Conservation (phyloP, 1,140 invertebrate genomes). For the Polypedilum vanderplanki region DNA sequence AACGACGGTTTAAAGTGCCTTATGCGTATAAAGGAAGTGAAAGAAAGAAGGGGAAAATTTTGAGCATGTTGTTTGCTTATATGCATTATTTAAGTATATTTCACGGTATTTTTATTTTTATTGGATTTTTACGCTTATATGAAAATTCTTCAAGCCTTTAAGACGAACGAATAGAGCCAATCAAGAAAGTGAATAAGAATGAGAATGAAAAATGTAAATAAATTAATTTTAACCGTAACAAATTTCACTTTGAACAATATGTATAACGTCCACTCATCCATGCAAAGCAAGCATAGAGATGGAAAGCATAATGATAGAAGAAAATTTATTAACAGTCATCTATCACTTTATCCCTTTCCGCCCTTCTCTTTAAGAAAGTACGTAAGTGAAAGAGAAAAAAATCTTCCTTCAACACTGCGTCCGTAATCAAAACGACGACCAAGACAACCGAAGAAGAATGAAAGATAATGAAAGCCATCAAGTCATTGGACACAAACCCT, state of each 20-base stretch:
- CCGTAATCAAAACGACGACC: too few species aligned
- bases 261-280: background rate
- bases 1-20: too few species aligned
- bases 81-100: background rate
- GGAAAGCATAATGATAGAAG: background rate
- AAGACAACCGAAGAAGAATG: background rate
- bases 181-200: too few species aligned
- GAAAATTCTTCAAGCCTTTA: background rate
- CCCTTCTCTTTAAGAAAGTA: too few species aligned
- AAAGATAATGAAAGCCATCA: conserved; percentile 22
- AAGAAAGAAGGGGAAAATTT: background rate
- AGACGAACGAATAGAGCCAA: too few species aligned
- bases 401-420: too few species aligned
- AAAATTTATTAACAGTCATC: conserved; percentile 14
- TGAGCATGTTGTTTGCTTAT: background rate
- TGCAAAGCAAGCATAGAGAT: background rate
- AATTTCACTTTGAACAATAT: background rate
- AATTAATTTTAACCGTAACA: conserved; percentile 14
- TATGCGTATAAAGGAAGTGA: background rate
- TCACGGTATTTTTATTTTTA: conserved; percentile 27
- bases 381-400: too few species aligned
- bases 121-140: conserved; percentile 22
- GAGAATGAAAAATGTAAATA: conserved; percentile 11
- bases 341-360: background rate
- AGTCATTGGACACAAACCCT: conserved; percentile 19